Conservation (phyloP, 2,797 vertebrate genomes). For the Pogoniulus pusillus region DNA sequence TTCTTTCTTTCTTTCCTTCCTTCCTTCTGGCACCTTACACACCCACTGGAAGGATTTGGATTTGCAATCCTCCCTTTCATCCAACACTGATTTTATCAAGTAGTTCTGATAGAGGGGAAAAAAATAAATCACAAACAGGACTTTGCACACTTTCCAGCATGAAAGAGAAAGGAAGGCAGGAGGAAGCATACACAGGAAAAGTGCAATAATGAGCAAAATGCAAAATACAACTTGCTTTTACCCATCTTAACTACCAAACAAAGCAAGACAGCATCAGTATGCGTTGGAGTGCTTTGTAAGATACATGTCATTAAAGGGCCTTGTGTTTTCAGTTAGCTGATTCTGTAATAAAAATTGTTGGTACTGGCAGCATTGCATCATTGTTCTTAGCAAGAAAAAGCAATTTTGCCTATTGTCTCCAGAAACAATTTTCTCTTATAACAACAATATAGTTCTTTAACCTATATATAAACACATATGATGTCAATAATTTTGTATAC, state of each 20-base stretch:
- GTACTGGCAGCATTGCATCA: constrained; percentile 47
- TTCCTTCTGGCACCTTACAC: neutral
- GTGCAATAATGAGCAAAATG: constrained; percentile 32
- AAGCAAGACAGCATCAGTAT: neutral
- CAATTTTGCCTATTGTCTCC: constrained; percentile 59
- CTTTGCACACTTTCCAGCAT: neutral
- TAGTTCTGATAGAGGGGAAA: constrained; percentile 8
- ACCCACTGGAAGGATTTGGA: neutral
- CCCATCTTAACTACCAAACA: constrained; percentile 29
- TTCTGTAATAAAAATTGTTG: constrained; percentile 63
- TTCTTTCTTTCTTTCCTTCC: neutral
- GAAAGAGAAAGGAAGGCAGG: constrained; percentile 1
- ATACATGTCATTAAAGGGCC: neutral
- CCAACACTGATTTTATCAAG: neutral
- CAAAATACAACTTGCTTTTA: constrained; percentile 36
- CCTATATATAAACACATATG: constrained; percentile 57
- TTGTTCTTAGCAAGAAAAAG: constrained; percentile 55
- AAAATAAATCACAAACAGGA: neutral
- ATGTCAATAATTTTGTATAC: constrained; percentile 36
- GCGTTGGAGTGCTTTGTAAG: constrained; percentile 19
- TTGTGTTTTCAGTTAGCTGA: constrained; percentile 62
- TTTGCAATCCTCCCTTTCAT: neutral
- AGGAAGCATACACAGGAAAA: neutral
- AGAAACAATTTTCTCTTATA: constrained; percentile 49
- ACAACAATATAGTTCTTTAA: constrained; percentile 42